Percentiles rank a stretch among this genome's conserved stretches.
Evolutionary conservation across 2,113 vertebrate species (phyloP).

Genomic region (Malaclemys terrapin): DNA sequence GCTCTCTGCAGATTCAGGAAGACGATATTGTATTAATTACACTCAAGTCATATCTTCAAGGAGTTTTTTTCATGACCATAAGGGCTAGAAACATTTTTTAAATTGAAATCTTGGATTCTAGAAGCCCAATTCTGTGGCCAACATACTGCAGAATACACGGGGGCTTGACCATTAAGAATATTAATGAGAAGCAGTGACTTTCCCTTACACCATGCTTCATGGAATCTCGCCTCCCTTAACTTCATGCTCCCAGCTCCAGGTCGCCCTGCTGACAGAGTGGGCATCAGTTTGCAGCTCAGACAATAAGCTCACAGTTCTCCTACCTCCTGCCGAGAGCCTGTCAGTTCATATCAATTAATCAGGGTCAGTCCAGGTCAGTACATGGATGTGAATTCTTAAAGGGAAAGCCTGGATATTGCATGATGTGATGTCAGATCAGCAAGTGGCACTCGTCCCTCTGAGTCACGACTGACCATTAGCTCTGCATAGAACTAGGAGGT

Average conservation of each 20-base stretch:
- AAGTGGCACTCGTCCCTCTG: background rate
- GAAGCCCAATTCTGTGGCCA: background rate
- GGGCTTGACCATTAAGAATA: background rate
- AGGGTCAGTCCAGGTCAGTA: background rate
- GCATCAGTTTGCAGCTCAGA: background rate
- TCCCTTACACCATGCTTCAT: background rate
- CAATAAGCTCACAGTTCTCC: fast-evolving
- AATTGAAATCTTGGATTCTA: background rate
- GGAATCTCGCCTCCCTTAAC: background rate
- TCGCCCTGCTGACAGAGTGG: background rate
- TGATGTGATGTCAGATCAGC: background rate
- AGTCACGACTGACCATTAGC: background rate
- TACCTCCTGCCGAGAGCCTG: fast-evolving
- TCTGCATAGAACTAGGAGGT: background rate
- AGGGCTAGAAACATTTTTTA: background rate
- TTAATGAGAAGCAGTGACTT: background rate
- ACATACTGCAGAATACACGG: background rate
- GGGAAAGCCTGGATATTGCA: background rate
- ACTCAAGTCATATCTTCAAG: background rate
- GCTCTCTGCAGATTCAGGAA: background rate
- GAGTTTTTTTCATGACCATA: fast-evolving
- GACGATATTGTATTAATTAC: background rate
- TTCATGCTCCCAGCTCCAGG: fast-evolving
- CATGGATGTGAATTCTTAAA: background rate
- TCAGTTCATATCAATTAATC: background rate